These are phyloP conservation scores for Mesorhabditis sp. DNA, from an alignment of 2,888 invertebrate genomes.

Conservation along the genomic window DNA sequence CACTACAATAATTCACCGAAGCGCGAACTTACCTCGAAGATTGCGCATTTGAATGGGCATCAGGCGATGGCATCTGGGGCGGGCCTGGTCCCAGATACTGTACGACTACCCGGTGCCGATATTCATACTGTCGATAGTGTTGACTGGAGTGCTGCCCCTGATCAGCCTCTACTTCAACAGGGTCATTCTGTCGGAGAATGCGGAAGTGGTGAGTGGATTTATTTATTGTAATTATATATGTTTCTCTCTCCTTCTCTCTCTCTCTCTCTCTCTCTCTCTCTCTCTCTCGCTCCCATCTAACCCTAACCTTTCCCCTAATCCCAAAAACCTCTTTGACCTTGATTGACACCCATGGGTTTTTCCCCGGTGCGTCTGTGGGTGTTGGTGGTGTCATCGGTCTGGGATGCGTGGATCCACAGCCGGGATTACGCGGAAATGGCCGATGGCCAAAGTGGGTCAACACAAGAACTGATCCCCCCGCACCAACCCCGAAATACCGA, in stretches of 20 bases:
- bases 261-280: conserved; percentile 9
- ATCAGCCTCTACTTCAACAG: conserved; percentile 25
- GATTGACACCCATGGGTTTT: conserved; percentile 8
- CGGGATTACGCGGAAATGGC: background rate
- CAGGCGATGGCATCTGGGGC: background rate
- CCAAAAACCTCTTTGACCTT: background rate
- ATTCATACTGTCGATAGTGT: conserved; percentile 29
- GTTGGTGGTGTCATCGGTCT: conserved; percentile 14
- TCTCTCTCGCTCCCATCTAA: conserved; percentile 16
- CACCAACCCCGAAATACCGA: too few relatives aligned
- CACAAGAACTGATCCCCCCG: background rate
- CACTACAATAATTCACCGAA: too few relatives aligned
- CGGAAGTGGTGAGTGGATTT: conserved; percentile 48
- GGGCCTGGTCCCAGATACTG: conserved; percentile 12
- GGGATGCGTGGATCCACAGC: conserved; percentile 2
- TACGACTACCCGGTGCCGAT: conserved; percentile 21
- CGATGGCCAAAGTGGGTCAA: background rate
- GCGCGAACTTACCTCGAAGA: background rate
- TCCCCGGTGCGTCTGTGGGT: conserved; percentile 11
- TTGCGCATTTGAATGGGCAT: background rate
- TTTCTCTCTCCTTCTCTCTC: conserved; percentile 13
- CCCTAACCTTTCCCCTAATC: background rate
- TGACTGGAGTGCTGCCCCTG: conserved; percentile 32
- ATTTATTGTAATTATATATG: conserved; percentile 10
- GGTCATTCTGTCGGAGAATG: conserved; percentile 41